Base-by-base conservation (phyloP, 2,888 invertebrate genomes). In the Rhagonycha lutea region DNA sequence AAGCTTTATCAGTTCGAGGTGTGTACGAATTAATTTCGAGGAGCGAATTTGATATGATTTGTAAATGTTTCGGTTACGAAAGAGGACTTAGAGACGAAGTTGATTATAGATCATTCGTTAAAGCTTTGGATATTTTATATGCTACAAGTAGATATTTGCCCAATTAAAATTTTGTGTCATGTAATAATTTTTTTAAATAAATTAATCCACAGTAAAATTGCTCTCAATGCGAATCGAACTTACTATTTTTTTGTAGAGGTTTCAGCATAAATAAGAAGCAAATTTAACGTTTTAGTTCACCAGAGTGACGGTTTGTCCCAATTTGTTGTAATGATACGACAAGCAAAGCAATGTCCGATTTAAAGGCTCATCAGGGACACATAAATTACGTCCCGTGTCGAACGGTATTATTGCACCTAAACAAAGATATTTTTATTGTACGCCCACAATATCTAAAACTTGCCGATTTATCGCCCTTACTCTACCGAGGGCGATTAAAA, bases 21-120 rank as follows among this genome's bases (percentile, higher is more conserved):
- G 89, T 94, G 90, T 89, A 92, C 81, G 86, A 90, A 83, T 86
- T 92, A 82, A 88, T 95, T 72, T 93, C 92, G 69, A 89, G 90
- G 76, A 90, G 90, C 29, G 94, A 95, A 87, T 89, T 94, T 18
- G 92, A 93, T 74, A 87, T 91, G n/a, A 82, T 95, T 75, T 92
- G 92, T 88, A 94, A 94, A 87, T 94, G 94, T 87, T 95, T 95
- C 87, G 91, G 92, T 65, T 90, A 92, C 81, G 90, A 91, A 82
- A 90, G 92, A 78, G 93, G 92, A 28, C 83, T 89, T 77, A 86
- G 89, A 67, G 86, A 90, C 78, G 91, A 94, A 88, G 91, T 94
- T 29, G 92, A 95, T 86, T 95, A 95, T 87, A 90, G 93, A 78
- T 91, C 91, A 11, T 92, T 95, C 82, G 89, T 92, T 81, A 91